Evolutionary conservation across 2,797 vertebrate genomes (phyloP), one percentile per base, ranked within the genome.

Genomic region (Pagetopsis macropterus): DNA sequence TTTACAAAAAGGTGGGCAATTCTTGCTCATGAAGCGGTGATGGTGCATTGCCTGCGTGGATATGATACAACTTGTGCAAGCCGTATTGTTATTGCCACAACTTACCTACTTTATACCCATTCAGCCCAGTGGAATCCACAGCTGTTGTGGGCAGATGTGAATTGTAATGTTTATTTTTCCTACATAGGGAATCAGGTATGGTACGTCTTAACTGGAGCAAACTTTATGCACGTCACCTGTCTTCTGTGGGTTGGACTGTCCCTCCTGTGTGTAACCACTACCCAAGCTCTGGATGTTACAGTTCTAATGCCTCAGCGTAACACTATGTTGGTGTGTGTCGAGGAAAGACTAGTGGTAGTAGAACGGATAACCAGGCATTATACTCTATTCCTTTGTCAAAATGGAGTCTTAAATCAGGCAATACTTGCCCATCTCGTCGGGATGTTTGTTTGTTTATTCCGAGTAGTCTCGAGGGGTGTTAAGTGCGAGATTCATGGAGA

Each of bases 151-250:
- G 75, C 72, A 75, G 83, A 85, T 87, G 86, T 91, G 86, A 90
- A 89, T 84, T 83, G 80, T 87, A 86, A 78, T 55, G 64, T 87
- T 77, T 72, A 69, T 72, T 78, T 72, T 64, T 77, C 76, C 71
- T 48, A 21, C 72, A 57, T 72, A 80, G 74, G 82, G 81, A 91
- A 88, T 92, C 88, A 86, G 89, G 91, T 89, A 89, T 79, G 89
- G 88, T 91, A 89, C 81, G 84, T 87, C 84, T 91, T 83, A 87
- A 90, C 89, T 88, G 87, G 87, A 92, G 88, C 82, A 87, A 88
- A 86, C 81, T 89, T 82, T 82, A 86, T 89, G 87, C 91, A 91
- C 79, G 70, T 89, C 83, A 75, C 82, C 83, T 50, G 85, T 90
- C 84, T 88, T 84, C 87, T 87, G 81, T 85, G 82, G 80, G 80